Conservation (phyloP, 2,888 invertebrate species). For the Acleris literana region DNA sequence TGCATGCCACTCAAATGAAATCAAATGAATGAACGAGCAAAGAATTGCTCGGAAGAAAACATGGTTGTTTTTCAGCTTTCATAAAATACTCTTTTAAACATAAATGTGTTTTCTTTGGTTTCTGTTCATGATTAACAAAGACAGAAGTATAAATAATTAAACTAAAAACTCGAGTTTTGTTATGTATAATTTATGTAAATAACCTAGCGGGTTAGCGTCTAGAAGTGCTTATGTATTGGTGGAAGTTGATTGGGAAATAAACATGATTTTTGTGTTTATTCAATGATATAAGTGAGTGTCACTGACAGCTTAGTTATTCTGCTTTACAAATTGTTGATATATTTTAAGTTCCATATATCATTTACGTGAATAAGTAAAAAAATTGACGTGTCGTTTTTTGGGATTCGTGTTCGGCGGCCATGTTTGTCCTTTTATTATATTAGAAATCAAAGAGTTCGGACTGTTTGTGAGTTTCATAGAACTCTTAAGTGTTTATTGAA, state of each 20-base stretch:
- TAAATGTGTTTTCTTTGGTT: conserved; percentile 54
- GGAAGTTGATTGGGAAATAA: conserved; percentile 65
- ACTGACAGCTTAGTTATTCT: conserved; percentile 45
- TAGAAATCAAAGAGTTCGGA: conserved; percentile 43
- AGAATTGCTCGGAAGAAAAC: conserved; percentile 62
- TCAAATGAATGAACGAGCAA: conserved; percentile 55
- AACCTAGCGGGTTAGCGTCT: conserved; percentile 71
- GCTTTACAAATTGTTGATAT: conserved; percentile 34
- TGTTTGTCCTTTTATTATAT: conserved; percentile 78
- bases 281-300: conserved; percentile 75
- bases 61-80: conserved; percentile 83
- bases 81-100: conserved; percentile 61
- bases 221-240: conserved; percentile 66
- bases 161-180: conserved; percentile 48
- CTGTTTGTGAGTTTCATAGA: conserved; percentile 18
- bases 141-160: conserved; percentile 49
- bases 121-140: conserved; percentile 48
- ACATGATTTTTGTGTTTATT: conserved; percentile 67
- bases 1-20: conserved; percentile 34
- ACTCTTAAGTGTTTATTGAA: not conserved
- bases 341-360: conserved; percentile 9
- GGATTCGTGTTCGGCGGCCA: conserved; percentile 77
- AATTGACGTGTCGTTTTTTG: conserved; percentile 79
- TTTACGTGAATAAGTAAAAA: conserved; percentile 45
- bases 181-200: conserved; percentile 62